phyloP scores from a whole-genome alignment of 2,888 invertebrate genomes.

The Drosophila emarginata region DNA sequence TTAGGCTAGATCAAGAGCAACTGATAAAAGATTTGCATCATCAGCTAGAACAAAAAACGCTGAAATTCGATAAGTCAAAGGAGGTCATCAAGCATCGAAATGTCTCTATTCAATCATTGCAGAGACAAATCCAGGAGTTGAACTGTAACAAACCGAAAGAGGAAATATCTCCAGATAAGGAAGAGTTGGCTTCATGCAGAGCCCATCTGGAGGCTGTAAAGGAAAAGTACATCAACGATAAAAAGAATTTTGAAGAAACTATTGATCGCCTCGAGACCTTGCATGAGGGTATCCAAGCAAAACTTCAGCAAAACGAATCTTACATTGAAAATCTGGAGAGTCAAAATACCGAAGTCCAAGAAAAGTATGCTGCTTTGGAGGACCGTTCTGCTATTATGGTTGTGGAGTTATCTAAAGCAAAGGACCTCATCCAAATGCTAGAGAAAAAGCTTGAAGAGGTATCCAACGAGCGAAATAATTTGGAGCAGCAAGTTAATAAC shows the following conservation, averaged over 20 bases:
- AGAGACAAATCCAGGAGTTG: slow-evolving; percentile 66
- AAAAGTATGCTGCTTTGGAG: slow-evolving; percentile 86
- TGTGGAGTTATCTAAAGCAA: slow-evolving; percentile 85
- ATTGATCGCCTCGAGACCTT: slow-evolving; percentile 77
- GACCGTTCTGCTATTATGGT: slow-evolving; percentile 86
- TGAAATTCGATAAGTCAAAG: slow-evolving; percentile 84
- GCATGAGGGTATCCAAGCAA: slow-evolving; percentile 84
- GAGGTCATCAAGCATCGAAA: slow-evolving; percentile 84
- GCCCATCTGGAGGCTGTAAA: slow-evolving; percentile 25
- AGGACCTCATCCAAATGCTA: slow-evolving; percentile 86
- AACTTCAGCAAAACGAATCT: slow-evolving; percentile 89
- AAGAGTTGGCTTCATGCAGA: slow-evolving; percentile 15
- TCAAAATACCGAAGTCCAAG: slow-evolving; percentile 86
- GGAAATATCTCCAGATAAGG: background rate
- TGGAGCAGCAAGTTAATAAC: slow-evolving; percentile 86
- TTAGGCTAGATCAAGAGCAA: slow-evolving; percentile 71
- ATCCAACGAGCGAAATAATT: slow-evolving; percentile 85
- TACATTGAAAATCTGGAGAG: slow-evolving; percentile 89
- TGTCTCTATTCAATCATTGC: slow-evolving; percentile 83
- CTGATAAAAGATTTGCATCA: slow-evolving; percentile 81
- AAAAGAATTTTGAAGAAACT: slow-evolving; percentile 73
- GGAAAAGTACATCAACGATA: slow-evolving; percentile 65
- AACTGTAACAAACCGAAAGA: slow-evolving; percentile 23
- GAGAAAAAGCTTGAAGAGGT: slow-evolving; percentile 85
- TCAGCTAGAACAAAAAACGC: slow-evolving; percentile 83